Conservation (phyloP, 2,888 invertebrate genomes). For the Bhutanitis thaidina region DNA sequence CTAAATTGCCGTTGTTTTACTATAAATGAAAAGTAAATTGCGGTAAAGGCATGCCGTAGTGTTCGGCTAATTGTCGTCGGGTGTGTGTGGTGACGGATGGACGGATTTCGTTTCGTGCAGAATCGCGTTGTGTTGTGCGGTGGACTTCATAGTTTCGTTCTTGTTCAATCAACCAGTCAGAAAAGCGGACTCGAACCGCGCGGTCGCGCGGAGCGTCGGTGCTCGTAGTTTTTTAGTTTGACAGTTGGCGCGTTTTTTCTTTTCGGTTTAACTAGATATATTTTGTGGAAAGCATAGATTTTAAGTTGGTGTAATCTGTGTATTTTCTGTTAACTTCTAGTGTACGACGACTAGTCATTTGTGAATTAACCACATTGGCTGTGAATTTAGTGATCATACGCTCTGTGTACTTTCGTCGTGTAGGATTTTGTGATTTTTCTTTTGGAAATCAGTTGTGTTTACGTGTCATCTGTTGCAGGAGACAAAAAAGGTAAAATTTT, state of each 20-base stretch:
- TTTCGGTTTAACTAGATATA: slow-evolving; percentile 60
- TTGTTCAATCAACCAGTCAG: slow-evolving; percentile 46
- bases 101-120: slow-evolving; percentile 36
- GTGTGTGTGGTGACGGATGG: slow-evolving; percentile 49
- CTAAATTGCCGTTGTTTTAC: slow-evolving; percentile 54
- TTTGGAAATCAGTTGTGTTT: slow-evolving; percentile 58
- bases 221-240: slow-evolving; percentile 80
- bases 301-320: slow-evolving; percentile 77
- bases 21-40: slow-evolving; percentile 69
- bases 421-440: slow-evolving; percentile 70
- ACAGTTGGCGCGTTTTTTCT: slow-evolving; percentile 78
- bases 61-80: slow-evolving; percentile 35
- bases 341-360: slow-evolving; percentile 71
- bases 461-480: slow-evolving; percentile 42
- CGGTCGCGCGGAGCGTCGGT: slow-evolving; percentile 72
- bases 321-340: slow-evolving; percentile 68
- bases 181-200: slow-evolving; percentile 75
- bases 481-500: slow-evolving; percentile 56
- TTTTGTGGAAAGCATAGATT: slow-evolving; percentile 76
- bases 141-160: slow-evolving; percentile 32
- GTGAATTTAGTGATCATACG: slow-evolving; percentile 70
- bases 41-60: slow-evolving; percentile 52
- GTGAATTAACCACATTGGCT: slow-evolving; percentile 65
- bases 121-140: slow-evolving; percentile 27
- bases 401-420: slow-evolving; percentile 64